Percentiles rank a stretch among this genome's conserved stretches.
These are phyloP conservation scores for Ips typographus DNA, from an alignment of 1,140 invertebrate genomes.

Conservation along the genomic window DNA sequence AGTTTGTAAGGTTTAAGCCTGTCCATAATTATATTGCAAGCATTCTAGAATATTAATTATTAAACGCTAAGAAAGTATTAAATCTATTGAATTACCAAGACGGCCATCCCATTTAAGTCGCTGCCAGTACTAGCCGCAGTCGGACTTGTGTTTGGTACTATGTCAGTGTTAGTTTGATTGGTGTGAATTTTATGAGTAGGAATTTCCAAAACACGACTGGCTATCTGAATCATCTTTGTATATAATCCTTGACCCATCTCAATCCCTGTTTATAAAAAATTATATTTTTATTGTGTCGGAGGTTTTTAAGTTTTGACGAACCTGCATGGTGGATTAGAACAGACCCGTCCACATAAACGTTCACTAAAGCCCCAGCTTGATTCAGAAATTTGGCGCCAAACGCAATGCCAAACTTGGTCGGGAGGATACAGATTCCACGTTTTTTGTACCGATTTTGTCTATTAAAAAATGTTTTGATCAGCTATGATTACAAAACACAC, in stretches of 20 bases:
- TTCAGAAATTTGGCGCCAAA: slow-evolving; percentile 82
- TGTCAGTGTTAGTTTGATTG: slow-evolving; percentile 86
- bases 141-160: slow-evolving; percentile 91
- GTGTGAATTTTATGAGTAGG: slow-evolving; percentile 80
- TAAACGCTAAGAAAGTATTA: too few species aligned
- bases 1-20: slow-evolving; percentile 76
- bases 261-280: slow-evolving; percentile 50
- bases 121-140: slow-evolving; percentile 91
- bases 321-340: slow-evolving; percentile 90
- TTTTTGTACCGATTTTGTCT: slow-evolving; percentile 84
- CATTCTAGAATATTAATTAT: slow-evolving; percentile 59
- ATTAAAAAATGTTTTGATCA: slow-evolving; percentile 25
- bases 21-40: slow-evolving; percentile 76
- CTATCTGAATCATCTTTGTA: slow-evolving; percentile 93
- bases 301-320: background rate
- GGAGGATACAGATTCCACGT: slow-evolving; percentile 81
- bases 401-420: slow-evolving; percentile 88
- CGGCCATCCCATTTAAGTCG: slow-evolving; percentile 94
- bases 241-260: slow-evolving; percentile 97
- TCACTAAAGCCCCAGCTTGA: slow-evolving; percentile 86
- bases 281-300: background rate
- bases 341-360: slow-evolving; percentile 89
- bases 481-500: too few species aligned
- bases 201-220: slow-evolving; percentile 72
- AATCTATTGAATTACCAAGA: slow-evolving; percentile 60